Evolutionary conservation across 2,113 vertebrate species (phyloP).

Genomic region (Cisticola juncidis): DNA sequence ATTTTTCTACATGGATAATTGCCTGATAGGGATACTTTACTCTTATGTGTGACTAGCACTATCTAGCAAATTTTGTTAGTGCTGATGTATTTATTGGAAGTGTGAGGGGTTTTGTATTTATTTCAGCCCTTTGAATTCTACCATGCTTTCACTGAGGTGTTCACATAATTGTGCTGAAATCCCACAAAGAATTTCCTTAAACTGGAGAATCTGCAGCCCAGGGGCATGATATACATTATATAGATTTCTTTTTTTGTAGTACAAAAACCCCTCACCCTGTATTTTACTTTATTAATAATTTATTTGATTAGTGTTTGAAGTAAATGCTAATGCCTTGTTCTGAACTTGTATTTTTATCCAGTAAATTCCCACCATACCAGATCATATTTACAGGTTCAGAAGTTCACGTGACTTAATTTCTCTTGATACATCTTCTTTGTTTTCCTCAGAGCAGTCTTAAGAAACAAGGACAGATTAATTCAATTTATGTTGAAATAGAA

Average conservation of each 20-base stretch:
- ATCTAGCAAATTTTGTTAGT: not conserved
- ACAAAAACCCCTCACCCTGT: accelerated
- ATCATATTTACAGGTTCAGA: not conserved
- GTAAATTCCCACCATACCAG: not conserved
- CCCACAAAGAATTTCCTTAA: not conserved
- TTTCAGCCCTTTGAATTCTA: not conserved
- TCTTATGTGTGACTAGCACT: not conserved
- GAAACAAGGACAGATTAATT: slow-evolving; percentile 20
- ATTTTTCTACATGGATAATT: not conserved
- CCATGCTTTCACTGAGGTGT: not conserved
- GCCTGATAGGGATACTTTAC: not conserved
- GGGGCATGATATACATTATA: not conserved
- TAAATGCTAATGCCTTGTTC: not conserved
- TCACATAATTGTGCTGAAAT: not conserved
- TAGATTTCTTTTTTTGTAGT: not conserved
- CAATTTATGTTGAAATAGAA: slow-evolving; percentile 21
- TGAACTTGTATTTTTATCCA: not conserved
- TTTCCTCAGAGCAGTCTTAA: slow-evolving; percentile 13
- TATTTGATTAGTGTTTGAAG: not conserved
- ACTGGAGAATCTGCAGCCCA: not conserved
- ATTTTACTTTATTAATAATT: not conserved
- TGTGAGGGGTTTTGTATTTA: too few relatives aligned
- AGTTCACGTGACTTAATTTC: not conserved
- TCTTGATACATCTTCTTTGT: not conserved
- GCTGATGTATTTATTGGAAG: not conserved